Evolutionary conservation across 2,113 vertebrate species (phyloP), one percentile per base, ranked within the genome.

Genomic region (Gavia stellata): DNA sequence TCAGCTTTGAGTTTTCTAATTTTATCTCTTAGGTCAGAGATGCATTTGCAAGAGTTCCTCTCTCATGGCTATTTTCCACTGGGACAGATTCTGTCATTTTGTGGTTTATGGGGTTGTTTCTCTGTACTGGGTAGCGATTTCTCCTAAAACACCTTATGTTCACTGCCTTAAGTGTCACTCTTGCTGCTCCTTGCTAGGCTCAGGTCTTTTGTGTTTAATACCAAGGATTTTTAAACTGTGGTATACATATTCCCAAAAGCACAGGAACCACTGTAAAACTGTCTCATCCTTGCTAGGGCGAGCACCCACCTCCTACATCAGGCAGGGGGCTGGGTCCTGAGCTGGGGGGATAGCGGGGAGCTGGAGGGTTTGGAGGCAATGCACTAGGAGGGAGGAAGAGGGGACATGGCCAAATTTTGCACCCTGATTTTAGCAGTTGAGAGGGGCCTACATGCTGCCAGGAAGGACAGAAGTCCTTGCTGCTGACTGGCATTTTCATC

Each of bases 1-100:
- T 34, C 8, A 7, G 11, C 36, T 89, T 36, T 42, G 36, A 10
- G 17, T 65, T 79, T 94, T 81, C 74, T 90, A 65, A 38, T 90
- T 88, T 94, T 88, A 52, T 88, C 80, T 93, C 34, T 86, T 31
- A 53, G 72, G 84, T 86, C 90, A 96, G 80, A 96, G 77, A 67
- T 78, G 25, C 7, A 50, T 81, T 90, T 78, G 13, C 50, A 86
- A 86, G 50, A 79, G 33, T 25, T 94, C 24, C 24, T 89, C 55
- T 93, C 50, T 90, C 56, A 45, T 25, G n/a, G 49, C 65, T 85
- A 1, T 92, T 91, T 96, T 93, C 86, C 72, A 88, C 33, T n/a
- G 52, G 65, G 82, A 63, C 26, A 63, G 45, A 88, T 71, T 62
- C 55, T 71, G 62, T 70, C 18, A 61, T 77, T 91, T 82, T 88